Percentiles rank a stretch among this genome's conserved stretches.
Evolutionary conservation across 2,888 invertebrate species (phyloP).

Genomic region (Oxystoma pomonae): DNA sequence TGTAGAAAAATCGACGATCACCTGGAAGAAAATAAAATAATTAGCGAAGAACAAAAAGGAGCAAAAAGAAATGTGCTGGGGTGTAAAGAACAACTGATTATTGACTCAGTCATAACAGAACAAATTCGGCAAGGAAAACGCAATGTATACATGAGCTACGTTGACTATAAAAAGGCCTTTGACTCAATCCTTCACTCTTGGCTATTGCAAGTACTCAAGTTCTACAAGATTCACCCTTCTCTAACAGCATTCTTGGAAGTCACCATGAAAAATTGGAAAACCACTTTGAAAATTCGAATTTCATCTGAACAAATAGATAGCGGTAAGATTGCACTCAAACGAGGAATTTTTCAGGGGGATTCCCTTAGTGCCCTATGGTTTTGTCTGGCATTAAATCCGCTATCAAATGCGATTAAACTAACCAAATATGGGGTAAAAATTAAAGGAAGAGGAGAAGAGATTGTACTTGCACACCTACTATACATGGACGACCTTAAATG

Average conservation of each 20-base stretch:
- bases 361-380: background rate
- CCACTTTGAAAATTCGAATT: too few relatives aligned
- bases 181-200: background rate
- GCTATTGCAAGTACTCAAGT: background rate
- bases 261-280: too few relatives aligned
- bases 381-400: background rate
- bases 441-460: too few relatives aligned
- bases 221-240: too few relatives aligned
- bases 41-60: background rate
- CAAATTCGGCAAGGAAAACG: background rate
- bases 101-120: background rate
- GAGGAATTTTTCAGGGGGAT: background rate
- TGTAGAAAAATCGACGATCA: background rate
- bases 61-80: background rate
- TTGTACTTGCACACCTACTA: background rate
- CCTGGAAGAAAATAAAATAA: background rate
- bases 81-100: background rate
- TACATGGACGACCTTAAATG: background rate
- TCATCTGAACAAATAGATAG: too few relatives aligned
- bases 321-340: background rate
- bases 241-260: too few relatives aligned
- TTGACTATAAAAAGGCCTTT: background rate
- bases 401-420: background rate
- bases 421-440: too few relatives aligned
- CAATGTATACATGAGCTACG: background rate